phyloP scores from a whole-genome alignment of 2,797 vertebrate species.

The Sebastes oblongus region DNA sequence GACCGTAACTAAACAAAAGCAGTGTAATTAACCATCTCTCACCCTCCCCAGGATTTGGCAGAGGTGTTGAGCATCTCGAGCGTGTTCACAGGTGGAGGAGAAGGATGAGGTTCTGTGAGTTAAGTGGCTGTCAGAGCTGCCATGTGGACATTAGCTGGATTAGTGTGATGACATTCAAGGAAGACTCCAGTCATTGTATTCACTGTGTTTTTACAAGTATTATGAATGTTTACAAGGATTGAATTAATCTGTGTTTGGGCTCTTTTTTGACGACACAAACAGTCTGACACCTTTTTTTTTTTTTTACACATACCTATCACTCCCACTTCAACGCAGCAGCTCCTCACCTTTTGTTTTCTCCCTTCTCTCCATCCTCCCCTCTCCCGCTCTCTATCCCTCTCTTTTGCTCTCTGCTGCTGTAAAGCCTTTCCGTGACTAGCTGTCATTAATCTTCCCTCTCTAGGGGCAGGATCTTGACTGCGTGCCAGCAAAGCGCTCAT shows the following conservation, averaged over 20 bases:
- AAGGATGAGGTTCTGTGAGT: constrained; percentile 13
- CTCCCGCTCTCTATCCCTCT: constrained; percentile 37
- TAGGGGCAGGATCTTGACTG: constrained; percentile 82
- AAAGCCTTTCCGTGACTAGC: constrained; percentile 85
- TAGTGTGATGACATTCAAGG: constrained; percentile 27
- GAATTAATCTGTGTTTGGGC: constrained; percentile 23
- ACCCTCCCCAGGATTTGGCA: constrained; percentile 27
- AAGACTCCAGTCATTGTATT: constrained; percentile 32
- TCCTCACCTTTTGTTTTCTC: constrained; percentile 50
- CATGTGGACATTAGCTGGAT: constrained; percentile 46
- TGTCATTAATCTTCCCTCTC: constrained; percentile 86
- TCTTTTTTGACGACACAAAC: constrained; percentile 1
- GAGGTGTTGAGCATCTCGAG: background rate
- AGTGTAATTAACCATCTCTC: constrained; percentile 34
- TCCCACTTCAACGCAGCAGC: constrained; percentile 13
- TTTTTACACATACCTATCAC: constrained; percentile 26
- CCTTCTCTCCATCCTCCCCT: constrained; percentile 28
- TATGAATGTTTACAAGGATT: constrained; percentile 21
- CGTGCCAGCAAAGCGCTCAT: constrained; percentile 73
- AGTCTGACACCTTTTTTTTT: constrained; percentile 3
- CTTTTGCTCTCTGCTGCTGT: constrained; percentile 57
- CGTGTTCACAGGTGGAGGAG: background rate
- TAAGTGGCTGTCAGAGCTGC: constrained; percentile 28
- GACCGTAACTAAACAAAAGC: constrained; percentile 55
- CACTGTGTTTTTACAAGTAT: constrained; percentile 37